These are phyloP conservation scores for Balearica regulorum DNA, from an alignment of 2,797 vertebrate species.

Conservation along the genomic window DNA sequence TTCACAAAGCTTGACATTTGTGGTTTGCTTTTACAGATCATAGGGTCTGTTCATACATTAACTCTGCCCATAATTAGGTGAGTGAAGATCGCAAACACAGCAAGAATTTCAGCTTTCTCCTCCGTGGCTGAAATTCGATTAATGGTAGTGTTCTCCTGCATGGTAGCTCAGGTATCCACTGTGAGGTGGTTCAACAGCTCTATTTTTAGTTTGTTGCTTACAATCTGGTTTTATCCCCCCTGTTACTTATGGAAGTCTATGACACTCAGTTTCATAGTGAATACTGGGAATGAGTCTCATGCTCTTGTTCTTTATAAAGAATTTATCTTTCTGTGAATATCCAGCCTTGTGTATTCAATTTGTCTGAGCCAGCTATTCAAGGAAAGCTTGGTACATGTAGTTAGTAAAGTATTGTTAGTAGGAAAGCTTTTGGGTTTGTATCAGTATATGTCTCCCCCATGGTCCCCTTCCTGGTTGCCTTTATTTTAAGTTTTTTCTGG, in stretches of 20 bases:
- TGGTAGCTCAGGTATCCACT: background rate
- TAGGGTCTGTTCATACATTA: constrained; percentile 9
- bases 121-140: background rate
- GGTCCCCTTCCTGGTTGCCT: background rate
- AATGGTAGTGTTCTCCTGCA: background rate
- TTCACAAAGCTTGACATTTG: constrained; percentile 11
- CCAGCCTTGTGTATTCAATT: background rate
- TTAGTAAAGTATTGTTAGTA: background rate
- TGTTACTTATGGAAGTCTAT: background rate
- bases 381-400: background rate
- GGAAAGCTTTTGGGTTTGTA: background rate
- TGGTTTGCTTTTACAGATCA: constrained; percentile 32
- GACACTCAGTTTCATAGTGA: background rate
- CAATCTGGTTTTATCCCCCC: background rate
- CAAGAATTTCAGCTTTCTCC: constrained; percentile 1
- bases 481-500: background rate
- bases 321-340: background rate
- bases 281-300: background rate
- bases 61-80: constrained; percentile 2
- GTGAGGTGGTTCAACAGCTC: background rate
- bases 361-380: background rate
- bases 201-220: constrained; percentile 17
- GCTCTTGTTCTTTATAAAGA: background rate
- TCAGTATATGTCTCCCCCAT: background rate
- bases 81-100: background rate